Base-by-base conservation (phyloP, 2,113 vertebrate genomes). In the Alethe castanea region DNA sequence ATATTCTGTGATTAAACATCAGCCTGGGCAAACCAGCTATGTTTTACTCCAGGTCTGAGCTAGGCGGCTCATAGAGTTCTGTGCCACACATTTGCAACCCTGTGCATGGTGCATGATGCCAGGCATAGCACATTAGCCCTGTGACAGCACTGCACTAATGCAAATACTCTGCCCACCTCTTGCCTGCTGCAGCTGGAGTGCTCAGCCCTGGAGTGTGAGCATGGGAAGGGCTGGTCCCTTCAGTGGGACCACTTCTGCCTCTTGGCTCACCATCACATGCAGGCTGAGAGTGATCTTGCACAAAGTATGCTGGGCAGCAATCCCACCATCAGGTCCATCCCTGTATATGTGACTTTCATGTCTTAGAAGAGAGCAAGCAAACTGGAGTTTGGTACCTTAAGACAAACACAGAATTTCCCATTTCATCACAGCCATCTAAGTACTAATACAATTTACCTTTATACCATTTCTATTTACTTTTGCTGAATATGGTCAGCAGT, bases 41-140 rank as follows among this genome's bases (percentile, higher is more conserved):
- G n/a, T 19, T 65, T 60, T 40, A 28, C 65, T 73, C 64, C 64
- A 84, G 18, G 42, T n/a, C 20, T 23, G 38, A 76, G 48, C 44
- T 26, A 80, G 18, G 20, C 69, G 7, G 20, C 33, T 87, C 16
- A 7, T 0, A 0, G 31, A 28, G 17, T 2, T 28, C 56, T 40
- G 36, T 31, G 47, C 52, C 56, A 64, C 38, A 28, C 0, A 2
- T 35, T 1, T 74, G 40, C 50, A 86, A 59, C 14, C 12, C 12
- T 35, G 20, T 38, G 52, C 42, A 20, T 3, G 42, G 38, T 50
- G 52, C 42, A 20, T 3, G 42, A 35, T 50, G 48, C 23, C 70
- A 88, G 56, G 84, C n/a, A 48, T 0, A 59, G 64, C 31, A 86
- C 24, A 70, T 48, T 3, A 90, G 50, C 38, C 71, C 52, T 59